Evolutionary conservation across 2,797 vertebrate species (phyloP).

Genomic region (Meriones psammophilus): DNA sequence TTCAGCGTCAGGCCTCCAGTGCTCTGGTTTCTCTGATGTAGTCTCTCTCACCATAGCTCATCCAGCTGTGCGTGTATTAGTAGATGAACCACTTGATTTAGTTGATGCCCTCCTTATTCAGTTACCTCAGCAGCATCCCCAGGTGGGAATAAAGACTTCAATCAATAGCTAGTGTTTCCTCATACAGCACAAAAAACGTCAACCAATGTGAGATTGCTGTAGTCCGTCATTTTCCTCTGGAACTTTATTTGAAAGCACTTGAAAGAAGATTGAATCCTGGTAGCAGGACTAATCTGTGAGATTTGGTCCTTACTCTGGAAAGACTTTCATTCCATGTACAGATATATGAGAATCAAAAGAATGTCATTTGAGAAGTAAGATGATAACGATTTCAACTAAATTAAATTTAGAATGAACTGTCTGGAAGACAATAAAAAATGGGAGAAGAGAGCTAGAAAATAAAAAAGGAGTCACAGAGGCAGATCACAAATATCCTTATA

Average conservation of each 20-base stretch:
- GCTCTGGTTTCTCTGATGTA: neutral
- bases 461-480: conserved; percentile 18
- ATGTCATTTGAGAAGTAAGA: conserved; percentile 34
- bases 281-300: neutral
- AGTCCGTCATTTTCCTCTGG: neutral
- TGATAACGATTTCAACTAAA: neutral
- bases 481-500: neutral
- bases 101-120: too few species aligned
- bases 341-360: neutral
- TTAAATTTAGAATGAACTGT: conserved; percentile 50
- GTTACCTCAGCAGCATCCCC: neutral
- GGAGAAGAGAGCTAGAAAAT: conserved; percentile 34
- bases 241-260: conserved; percentile 29
- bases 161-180: neutral
- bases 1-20: neutral
- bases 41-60: neutral
- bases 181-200: neutral
- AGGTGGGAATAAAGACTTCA: too few species aligned
- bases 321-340: neutral
- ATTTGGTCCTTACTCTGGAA: neutral
- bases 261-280: conserved; percentile 30
- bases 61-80: neutral
- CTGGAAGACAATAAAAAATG: neutral
- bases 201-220: neutral
- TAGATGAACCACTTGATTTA: neutral